Evolutionary conservation across 2,888 invertebrate genomes (phyloP).

Genomic region (Conchocele bisecta): DNA sequence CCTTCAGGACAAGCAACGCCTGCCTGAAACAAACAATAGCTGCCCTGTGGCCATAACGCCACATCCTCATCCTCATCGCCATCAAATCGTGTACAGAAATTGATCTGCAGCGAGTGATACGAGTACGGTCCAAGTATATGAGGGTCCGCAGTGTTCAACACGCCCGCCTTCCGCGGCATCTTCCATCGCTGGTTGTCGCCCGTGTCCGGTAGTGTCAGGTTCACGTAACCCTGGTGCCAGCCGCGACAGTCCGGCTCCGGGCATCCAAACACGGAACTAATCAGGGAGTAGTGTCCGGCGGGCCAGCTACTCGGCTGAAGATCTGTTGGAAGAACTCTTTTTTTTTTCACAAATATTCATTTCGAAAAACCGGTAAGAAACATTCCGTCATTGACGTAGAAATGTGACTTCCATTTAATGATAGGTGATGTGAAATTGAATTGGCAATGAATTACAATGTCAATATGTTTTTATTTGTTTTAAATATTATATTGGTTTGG

Average conservation of each 20-base stretch:
- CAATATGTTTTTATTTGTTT: too few relatives aligned
- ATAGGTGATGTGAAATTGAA: too few relatives aligned
- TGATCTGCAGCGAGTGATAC: slow-evolving; percentile 39
- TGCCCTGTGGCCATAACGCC: slow-evolving; percentile 37
- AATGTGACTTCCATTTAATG: too few relatives aligned
- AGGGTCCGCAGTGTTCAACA: slow-evolving; percentile 33
- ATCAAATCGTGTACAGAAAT: slow-evolving; percentile 52
- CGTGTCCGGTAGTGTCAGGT: slow-evolving; percentile 35
- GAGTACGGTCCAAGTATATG: slow-evolving; percentile 57
- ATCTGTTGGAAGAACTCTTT: too few relatives aligned
- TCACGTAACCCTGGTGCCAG: slow-evolving; percentile 50
- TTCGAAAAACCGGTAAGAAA: too few relatives aligned
- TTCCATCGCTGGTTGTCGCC: slow-evolving; percentile 40
- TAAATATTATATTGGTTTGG: too few relatives aligned
- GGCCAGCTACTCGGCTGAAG: slow-evolving; percentile 57
- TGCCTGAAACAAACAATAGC: slow-evolving; percentile 49
- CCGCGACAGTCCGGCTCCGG: slow-evolving; percentile 48
- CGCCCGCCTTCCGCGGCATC: not conserved
- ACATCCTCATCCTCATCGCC: not conserved
- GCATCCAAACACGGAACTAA: slow-evolving; percentile 57
- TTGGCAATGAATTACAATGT: too few relatives aligned
- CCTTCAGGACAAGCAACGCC: slow-evolving; percentile 41
- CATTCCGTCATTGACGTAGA: too few relatives aligned
- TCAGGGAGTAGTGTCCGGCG: slow-evolving; percentile 38
- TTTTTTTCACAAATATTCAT: too few relatives aligned